Evolutionary conservation across 1,140 invertebrate genomes (phyloP).

Genomic region (Elysia chlorotica): DNA sequence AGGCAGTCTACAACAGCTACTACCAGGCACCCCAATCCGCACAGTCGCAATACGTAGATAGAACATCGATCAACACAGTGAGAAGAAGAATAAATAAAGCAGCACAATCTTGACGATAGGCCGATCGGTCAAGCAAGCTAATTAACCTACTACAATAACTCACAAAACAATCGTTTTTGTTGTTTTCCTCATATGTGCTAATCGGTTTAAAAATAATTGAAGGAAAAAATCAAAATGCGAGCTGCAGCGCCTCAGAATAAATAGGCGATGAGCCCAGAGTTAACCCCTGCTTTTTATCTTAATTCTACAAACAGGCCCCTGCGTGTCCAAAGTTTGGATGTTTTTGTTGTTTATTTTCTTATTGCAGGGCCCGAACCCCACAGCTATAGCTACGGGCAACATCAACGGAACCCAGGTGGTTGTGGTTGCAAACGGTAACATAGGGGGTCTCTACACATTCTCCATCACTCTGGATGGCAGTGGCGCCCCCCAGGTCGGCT

Average conservation of each 20-base stretch:
- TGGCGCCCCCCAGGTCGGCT: not conserved
- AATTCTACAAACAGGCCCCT: no score
- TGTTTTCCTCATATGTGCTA: no score
- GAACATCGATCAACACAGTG: not conserved
- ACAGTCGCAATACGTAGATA: not conserved
- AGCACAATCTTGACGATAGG: no score
- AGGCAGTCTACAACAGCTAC: constrained; percentile 17
- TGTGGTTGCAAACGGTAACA: constrained; percentile 21
- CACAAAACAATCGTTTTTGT: no score
- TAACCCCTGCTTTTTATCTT: not conserved
- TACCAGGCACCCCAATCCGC: not conserved
- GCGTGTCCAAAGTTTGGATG: not conserved
- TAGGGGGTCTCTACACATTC: constrained; percentile 19
- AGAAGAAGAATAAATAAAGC: no score
- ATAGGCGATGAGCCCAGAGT: no score
- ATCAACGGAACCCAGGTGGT: not conserved
- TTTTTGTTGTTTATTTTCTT: not conserved
- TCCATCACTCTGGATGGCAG: not conserved
- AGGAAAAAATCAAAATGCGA: no score
- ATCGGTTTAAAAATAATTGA: no score
- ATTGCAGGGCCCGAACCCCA: constrained; percentile 13
- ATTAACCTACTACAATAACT: no score
- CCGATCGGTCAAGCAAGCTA: no score
- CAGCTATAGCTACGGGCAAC: constrained; percentile 6
- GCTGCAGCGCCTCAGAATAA: no score